phyloP scores from a whole-genome alignment of 2,888 invertebrate genomes.

The Ctenicera cuprea region DNA sequence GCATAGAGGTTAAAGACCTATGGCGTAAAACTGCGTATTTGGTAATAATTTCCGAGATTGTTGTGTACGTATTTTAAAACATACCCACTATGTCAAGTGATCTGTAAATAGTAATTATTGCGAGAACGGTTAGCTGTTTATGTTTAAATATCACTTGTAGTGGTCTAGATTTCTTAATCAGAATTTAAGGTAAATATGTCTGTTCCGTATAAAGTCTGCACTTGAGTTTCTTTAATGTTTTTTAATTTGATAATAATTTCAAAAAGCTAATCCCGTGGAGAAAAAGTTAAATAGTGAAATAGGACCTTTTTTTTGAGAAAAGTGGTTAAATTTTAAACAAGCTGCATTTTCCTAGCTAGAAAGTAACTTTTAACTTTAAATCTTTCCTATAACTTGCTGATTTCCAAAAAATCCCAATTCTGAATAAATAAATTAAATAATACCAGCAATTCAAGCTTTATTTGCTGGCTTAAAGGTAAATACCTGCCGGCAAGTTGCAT shows the following conservation, averaged over 20 bases:
- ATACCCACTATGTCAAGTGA: slow-evolving; percentile 29
- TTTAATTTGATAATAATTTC: too few species aligned
- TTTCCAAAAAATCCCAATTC: background rate
- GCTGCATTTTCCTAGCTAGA: slow-evolving; percentile 1
- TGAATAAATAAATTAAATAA: background rate
- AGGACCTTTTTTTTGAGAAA: too few species aligned
- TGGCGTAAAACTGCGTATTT: slow-evolving; percentile 25
- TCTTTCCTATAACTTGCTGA: background rate
- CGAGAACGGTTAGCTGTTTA: slow-evolving; percentile 3
- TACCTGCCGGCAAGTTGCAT: slow-evolving; percentile 16
- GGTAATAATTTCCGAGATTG: slow-evolving; percentile 29
- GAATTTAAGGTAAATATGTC: slow-evolving; percentile 4
- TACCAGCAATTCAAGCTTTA: background rate
- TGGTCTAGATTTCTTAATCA: slow-evolving; percentile 27
- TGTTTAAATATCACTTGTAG: slow-evolving; percentile 22
- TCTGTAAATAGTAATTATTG: slow-evolving; percentile 34
- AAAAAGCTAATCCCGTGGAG: too few species aligned
- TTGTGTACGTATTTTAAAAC: slow-evolving; percentile 20
- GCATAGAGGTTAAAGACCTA: slow-evolving; percentile 41
- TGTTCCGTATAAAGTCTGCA: background rate
- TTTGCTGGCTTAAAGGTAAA: background rate
- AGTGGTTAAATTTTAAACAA: background rate
- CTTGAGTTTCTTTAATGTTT: too few species aligned
- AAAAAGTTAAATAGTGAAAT: too few species aligned
- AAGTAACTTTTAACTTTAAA: background rate